phyloP scores from a whole-genome alignment of 2,888 invertebrate species.

The Axea sp. region DNA sequence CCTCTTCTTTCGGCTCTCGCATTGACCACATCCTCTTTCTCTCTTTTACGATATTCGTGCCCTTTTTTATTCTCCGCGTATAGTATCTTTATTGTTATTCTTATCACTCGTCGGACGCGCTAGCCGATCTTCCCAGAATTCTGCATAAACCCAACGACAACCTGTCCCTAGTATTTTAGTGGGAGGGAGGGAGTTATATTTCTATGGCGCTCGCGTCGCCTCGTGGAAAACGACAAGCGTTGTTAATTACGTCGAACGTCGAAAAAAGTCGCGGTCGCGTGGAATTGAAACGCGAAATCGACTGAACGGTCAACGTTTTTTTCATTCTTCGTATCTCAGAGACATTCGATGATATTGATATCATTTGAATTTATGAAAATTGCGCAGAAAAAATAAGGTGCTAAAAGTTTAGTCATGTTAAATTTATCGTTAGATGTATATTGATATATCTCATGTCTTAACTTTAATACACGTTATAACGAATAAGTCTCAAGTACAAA shows the following conservation, averaged over 20 bases:
- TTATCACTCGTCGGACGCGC: constrained; percentile 56
- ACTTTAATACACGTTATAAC: too few species aligned
- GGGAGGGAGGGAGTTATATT: constrained; percentile 9
- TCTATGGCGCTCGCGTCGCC: constrained; percentile 41
- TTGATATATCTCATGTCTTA: too few species aligned
- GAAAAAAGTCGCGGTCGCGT: constrained; percentile 9
- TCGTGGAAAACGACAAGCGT: constrained; percentile 32
- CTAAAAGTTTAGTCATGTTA: too few species aligned
- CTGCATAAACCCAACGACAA: constrained; percentile 54
- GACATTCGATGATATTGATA: background rate
- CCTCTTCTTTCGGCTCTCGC: too few species aligned
- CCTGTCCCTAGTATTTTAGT: constrained; percentile 22
- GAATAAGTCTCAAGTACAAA: too few species aligned
- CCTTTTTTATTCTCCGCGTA: constrained; percentile 55
- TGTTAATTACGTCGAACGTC: constrained; percentile 15
- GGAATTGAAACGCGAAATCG: too few species aligned
- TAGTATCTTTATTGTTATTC: constrained; percentile 62
- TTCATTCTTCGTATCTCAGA: background rate
- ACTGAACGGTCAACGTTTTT: too few species aligned
- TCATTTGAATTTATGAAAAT: background rate
- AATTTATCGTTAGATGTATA: too few species aligned
- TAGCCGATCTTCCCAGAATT: constrained; percentile 58
- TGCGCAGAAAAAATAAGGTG: background rate
- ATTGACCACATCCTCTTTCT: constrained; percentile 20
- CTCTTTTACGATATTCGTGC: constrained; percentile 42